A percentile compares a stretch with the other conserved stretches of the same genome.
Conservation (phyloP, 2,888 invertebrate genomes). For the Oeneis ivallda region DNA sequence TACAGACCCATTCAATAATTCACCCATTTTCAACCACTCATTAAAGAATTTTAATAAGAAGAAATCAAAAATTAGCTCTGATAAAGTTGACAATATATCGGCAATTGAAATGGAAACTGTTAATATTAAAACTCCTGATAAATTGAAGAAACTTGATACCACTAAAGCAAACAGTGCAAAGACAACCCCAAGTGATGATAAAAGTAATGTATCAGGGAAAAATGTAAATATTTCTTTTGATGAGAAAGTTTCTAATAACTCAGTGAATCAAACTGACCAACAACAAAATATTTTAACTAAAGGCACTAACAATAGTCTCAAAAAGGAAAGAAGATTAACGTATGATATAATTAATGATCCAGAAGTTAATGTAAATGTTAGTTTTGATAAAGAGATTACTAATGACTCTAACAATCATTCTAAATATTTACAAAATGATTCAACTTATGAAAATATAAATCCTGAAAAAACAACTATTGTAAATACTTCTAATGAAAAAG, state of each 20-base stretch:
- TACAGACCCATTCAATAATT: not conserved
- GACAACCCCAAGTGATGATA: slow-evolving; percentile 29
- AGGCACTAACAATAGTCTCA: slow-evolving; percentile 23
- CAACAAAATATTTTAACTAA: slow-evolving; percentile 3
- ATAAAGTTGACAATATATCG: slow-evolving; percentile 7
- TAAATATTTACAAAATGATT: not conserved
- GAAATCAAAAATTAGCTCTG: slow-evolving; percentile 3
- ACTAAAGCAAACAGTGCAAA: slow-evolving; percentile 11
- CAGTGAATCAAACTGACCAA: not conserved
- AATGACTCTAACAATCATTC: not conserved
- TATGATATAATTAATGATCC: not conserved
- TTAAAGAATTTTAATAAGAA: slow-evolving; percentile 14
- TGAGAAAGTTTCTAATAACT: slow-evolving; percentile 7
- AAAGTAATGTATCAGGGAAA: slow-evolving; percentile 17
- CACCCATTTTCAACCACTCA: slow-evolving; percentile 1
- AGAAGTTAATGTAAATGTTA: not conserved
- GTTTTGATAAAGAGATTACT: not conserved
- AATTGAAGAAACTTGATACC: not conserved
- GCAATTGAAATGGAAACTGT: slow-evolving; percentile 17
- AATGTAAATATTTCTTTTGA: slow-evolving; percentile 39
- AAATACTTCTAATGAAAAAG: slow-evolving; percentile 39
- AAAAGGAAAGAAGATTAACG: slow-evolving; percentile 14
- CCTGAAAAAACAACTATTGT: not conserved
- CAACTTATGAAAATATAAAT: too few species aligned
- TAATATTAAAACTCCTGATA: not conserved